These are phyloP conservation scores for Agrotis segetum DNA, from an alignment of 2,888 invertebrate genomes.

Conservation along the genomic window DNA sequence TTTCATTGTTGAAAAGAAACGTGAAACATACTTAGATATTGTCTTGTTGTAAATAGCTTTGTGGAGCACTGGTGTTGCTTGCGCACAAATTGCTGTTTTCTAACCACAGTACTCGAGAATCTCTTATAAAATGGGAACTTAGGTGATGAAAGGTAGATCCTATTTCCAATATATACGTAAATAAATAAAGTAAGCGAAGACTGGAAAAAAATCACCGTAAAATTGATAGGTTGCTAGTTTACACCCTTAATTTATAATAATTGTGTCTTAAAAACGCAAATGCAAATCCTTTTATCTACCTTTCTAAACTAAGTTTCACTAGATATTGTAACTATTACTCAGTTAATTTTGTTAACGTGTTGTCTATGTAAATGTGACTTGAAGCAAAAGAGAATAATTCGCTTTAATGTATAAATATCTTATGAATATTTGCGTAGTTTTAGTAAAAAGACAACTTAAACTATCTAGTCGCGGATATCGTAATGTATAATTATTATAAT, in stretches of 20 bases:
- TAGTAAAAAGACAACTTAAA: slow-evolving; percentile 57
- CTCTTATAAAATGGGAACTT: slow-evolving; percentile 15
- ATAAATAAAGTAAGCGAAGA: not conserved
- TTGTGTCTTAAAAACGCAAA: not conserved
- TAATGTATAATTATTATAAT: slow-evolving; percentile 44
- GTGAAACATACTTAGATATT: not conserved
- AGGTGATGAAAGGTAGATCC: slow-evolving; percentile 24
- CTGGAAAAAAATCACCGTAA: not conserved
- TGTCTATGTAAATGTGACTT: slow-evolving; percentile 43
- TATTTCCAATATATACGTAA: not conserved
- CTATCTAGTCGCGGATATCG: slow-evolving; percentile 47
- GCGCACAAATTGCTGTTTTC: slow-evolving; percentile 58
- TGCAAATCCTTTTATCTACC: not conserved
- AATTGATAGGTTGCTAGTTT: not conserved
- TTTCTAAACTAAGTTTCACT: slow-evolving; percentile 14
- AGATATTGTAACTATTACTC: slow-evolving; percentile 31
- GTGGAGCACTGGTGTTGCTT: slow-evolving; percentile 56
- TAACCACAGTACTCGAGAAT: slow-evolving; percentile 29
- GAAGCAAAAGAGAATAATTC: slow-evolving; percentile 50
- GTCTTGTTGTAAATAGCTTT: slow-evolving; percentile 47
- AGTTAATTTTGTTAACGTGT: slow-evolving; percentile 23
- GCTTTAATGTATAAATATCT: slow-evolving; percentile 67
- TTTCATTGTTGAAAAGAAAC: not conserved
- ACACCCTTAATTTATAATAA: not conserved
- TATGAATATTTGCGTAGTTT: slow-evolving; percentile 70